Evolutionary conservation across 2,113 vertebrate genomes (phyloP).

Genomic region (Kryptolebias marmoratus): DNA sequence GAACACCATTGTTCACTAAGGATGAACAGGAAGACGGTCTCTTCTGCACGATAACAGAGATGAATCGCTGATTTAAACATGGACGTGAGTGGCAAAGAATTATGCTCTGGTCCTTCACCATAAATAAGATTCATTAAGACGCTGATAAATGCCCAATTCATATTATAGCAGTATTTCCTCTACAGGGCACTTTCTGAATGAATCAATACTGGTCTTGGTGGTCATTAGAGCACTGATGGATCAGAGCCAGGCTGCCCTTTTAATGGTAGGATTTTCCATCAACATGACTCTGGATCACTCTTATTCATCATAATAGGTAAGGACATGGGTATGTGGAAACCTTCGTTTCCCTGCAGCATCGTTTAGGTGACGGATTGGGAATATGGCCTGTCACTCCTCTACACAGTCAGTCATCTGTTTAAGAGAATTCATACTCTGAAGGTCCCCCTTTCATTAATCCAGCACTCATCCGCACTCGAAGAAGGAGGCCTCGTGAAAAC

Average conservation of each 20-base stretch:
- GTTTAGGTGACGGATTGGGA: conserved; percentile 69
- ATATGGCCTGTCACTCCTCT: conserved; percentile 68
- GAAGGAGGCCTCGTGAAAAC: conserved; percentile 68
- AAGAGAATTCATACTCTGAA: conserved; percentile 66
- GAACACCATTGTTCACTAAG: conserved; percentile 16
- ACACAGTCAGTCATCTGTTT: conserved; percentile 56
- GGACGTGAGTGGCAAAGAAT: conserved; percentile 58
- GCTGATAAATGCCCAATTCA: conserved; percentile 72
- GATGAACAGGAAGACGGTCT: conserved; percentile 43
- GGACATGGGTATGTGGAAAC: conserved; percentile 72
- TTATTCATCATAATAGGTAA: conserved; percentile 77
- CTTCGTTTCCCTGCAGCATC: conserved; percentile 62
- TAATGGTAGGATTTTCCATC: conserved; percentile 78
- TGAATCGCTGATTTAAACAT: conserved; percentile 51
- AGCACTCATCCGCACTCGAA: conserved; percentile 59
- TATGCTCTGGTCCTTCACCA: conserved; percentile 63
- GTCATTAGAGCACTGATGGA: conserved; percentile 79
- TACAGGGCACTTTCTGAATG: conserved; percentile 78
- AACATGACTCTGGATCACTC: conserved; percentile 74
- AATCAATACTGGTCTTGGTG: conserved; percentile 78
- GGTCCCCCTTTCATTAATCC: conserved; percentile 70
- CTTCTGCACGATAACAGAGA: conserved; percentile 32
- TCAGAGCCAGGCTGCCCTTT: conserved; percentile 73
- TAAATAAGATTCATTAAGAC: conserved; percentile 80
- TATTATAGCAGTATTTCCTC: conserved; percentile 71